Evolutionary conservation across 2,888 invertebrate species (phyloP).

Genomic region (Octonoba sinensis): DNA sequence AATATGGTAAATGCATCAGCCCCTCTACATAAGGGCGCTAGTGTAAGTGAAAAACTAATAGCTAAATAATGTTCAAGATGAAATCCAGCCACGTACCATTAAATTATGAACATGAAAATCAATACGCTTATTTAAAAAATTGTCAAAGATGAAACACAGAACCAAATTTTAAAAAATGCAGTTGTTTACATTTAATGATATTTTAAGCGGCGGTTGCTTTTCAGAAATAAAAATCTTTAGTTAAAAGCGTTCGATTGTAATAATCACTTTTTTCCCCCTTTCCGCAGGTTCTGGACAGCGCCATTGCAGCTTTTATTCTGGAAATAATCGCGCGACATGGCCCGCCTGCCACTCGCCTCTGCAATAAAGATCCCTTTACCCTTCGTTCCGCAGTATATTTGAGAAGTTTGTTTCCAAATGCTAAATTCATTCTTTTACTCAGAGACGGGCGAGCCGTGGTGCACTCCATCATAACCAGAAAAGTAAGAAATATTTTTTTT

Average conservation of each 20-base stretch:
- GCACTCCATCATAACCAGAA: constrained; percentile 96
- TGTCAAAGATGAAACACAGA: too few species aligned
- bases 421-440: constrained; percentile 98
- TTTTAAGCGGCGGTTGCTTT: too few species aligned
- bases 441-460: constrained; percentile 98
- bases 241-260: neutral
- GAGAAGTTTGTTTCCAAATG: constrained; percentile 93
- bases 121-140: too few species aligned
- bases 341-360: constrained; percentile 91
- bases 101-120: too few species aligned
- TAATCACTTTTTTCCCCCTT: neutral
- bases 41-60: too few species aligned
- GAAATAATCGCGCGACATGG: constrained; percentile 97
- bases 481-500: constrained; percentile 75
- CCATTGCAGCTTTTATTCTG: constrained; percentile 95
- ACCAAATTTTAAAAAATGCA: too few species aligned
- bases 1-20: too few species aligned
- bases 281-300: constrained; percentile 89
- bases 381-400: constrained; percentile 96
- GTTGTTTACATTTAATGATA: too few species aligned
- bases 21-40: too few species aligned
- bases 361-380: constrained; percentile 99
- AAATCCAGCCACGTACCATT: too few species aligned
- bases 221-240: too few species aligned
- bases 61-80: too few species aligned